Base-by-base conservation (phyloP, 2,888 invertebrate species). In the Carpatolechia fugitivella region DNA sequence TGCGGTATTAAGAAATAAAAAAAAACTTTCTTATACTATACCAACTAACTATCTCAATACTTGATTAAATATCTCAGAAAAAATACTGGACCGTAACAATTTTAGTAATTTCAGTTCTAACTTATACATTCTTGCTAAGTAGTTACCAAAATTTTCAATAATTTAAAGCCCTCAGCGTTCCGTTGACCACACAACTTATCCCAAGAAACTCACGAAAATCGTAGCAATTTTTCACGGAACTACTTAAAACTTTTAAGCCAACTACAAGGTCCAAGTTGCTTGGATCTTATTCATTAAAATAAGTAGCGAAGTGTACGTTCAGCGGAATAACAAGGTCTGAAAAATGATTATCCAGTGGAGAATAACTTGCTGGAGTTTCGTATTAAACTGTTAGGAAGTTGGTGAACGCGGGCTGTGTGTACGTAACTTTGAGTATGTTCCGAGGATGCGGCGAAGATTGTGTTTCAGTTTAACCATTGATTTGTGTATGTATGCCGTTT, bases 301-400 rank as follows among this genome's bases (percentile, higher is more conserved):
- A 73, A 69, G 72, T 70, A 64, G 58, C 52, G 52, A 56, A 69
- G 64, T 68, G 61, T 61, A 59, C 54, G 67, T 61, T 71, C 69
- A 65, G 72, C 68, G 61, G 69, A 74, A 74, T 74, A 77, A 72
- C 65, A 70, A 66, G 66, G 69, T 73, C 69, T 20, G 65, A 72
- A 73, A 74, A 76, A 78, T 72, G 69, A 74, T 76, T 72, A 75
- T 68, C 64, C 60, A 59, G 55, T 61, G 57, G 61, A 60, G 58
- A 64, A 58, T 65, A 58, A 65, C 60, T 67, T 54, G 59, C 35
- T 30, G 24, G 40, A 52, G 48, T 41, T 58, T 13, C 41, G 52
- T 56, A 49, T 55, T 60, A 52, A 61, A 60, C 60, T 59, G 64
- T 41, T 41, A 41, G 18, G 20, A 41, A 41, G 55, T 41, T 41